Conservation (phyloP, 2,113 vertebrate species). For the Spheniscus mendiculus region DNA sequence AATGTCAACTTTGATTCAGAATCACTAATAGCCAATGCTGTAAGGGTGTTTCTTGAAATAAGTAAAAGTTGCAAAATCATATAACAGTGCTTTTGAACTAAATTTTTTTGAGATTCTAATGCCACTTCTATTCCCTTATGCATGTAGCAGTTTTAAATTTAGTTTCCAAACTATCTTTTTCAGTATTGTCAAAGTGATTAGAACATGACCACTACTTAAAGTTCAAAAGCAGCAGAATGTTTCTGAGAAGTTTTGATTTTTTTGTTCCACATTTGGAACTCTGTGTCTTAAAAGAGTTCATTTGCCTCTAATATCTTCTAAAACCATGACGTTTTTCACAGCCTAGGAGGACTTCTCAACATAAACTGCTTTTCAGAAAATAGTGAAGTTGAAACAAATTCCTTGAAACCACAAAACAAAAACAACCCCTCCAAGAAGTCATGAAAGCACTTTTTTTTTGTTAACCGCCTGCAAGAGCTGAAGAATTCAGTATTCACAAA, state of each 20-base stretch:
- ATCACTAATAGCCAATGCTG: background rate
- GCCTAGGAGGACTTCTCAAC: background rate
- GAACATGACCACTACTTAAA: background rate
- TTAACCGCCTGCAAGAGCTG: background rate
- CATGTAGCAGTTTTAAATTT: background rate
- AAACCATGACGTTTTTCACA: background rate
- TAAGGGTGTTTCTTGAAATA: background rate
- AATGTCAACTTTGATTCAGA: background rate
- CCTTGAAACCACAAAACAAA: background rate
- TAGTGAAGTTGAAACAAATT: background rate
- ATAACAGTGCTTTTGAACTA: background rate
- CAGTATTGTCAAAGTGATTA: background rate
- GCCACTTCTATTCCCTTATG: background rate
- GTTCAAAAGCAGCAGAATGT: background rate
- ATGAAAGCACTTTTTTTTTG: background rate
- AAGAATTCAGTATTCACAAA: background rate
- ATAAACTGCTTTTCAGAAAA: background rate
- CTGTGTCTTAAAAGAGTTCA: background rate
- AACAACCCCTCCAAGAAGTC: background rate
- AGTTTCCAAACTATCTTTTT: background rate
- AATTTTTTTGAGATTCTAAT: background rate
- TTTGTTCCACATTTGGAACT: background rate
- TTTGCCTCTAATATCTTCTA: background rate
- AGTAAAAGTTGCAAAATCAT: background rate
- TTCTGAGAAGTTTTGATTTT: background rate